These are phyloP conservation scores for Drosophila melanosoma DNA, from an alignment of 2,888 invertebrate species.

Conservation along the genomic window DNA sequence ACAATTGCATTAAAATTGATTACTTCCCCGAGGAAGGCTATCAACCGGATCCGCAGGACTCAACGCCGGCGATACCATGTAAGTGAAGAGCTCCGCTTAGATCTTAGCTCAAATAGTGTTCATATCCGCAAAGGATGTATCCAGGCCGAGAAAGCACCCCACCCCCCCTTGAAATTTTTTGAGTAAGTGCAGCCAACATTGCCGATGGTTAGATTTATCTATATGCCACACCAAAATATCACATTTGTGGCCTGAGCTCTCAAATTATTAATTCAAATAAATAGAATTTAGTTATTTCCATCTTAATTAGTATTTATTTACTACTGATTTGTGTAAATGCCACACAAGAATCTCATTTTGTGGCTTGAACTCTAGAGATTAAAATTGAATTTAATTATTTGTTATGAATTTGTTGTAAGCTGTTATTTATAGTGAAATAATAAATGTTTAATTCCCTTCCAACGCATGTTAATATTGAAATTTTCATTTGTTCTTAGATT, in stretches of 20 bases:
- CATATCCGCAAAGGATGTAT: neutral
- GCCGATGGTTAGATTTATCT: neutral
- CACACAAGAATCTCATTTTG: neutral
- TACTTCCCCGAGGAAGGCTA: constrained; percentile 95
- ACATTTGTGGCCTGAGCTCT: neutral
- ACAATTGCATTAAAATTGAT: constrained; percentile 91
- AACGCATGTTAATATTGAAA: neutral
- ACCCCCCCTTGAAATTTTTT: neutral
- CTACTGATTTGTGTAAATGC: neutral
- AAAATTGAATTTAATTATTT: neutral
- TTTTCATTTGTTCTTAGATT: neutral
- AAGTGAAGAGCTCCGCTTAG: constrained; percentile 85
- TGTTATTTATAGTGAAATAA: neutral
- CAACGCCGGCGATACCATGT: constrained; percentile 97
- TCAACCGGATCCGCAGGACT: constrained; percentile 94
- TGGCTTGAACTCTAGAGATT: neutral
- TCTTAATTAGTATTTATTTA: too few relatives aligned
- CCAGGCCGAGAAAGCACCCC: neutral
- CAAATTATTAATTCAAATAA: too few relatives aligned
- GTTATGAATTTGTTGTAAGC: neutral
- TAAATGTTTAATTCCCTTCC: neutral
- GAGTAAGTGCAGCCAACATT: neutral
- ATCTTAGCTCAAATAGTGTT: neutral
- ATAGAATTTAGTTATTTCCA: too few relatives aligned
- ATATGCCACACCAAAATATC: neutral